phyloP scores from a whole-genome alignment of 2,888 invertebrate genomes.

The Eilema caniola region DNA sequence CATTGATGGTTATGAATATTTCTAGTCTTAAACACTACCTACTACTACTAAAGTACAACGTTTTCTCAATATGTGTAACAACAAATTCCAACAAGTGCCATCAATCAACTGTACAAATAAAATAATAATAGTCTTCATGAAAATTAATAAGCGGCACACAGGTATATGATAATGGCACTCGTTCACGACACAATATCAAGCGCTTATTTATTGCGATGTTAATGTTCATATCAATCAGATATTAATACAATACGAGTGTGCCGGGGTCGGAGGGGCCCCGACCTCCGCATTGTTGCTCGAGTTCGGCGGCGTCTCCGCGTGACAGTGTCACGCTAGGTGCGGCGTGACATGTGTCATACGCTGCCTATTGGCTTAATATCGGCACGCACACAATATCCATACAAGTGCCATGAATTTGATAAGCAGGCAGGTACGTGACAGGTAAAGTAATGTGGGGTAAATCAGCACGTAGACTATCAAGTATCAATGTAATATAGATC shows the following conservation, averaged over 20 bases:
- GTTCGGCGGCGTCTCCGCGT: background rate
- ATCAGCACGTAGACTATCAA: too few relatives aligned
- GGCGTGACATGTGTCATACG: slow-evolving; percentile 12
- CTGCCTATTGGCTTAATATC: background rate
- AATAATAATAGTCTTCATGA: background rate
- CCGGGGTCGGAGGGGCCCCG: background rate
- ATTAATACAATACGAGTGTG: background rate
- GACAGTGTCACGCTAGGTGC: slow-evolving; percentile 14
- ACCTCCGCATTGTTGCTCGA: background rate
- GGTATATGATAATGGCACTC: background rate
- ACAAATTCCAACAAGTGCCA: too few relatives aligned
- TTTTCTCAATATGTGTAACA: too few relatives aligned
- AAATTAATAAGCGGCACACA: background rate
- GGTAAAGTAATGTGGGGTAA: background rate
- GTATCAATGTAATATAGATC: too few relatives aligned
- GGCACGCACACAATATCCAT: slow-evolving; percentile 1
- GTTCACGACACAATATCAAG: background rate
- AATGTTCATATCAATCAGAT: slow-evolving; percentile 8
- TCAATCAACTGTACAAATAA: too few relatives aligned
- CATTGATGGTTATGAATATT: too few relatives aligned
- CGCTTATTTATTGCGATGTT: slow-evolving; percentile 8
- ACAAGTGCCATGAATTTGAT: slow-evolving; percentile 1
- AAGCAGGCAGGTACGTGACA: background rate
- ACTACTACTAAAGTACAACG: too few relatives aligned
- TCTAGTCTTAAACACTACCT: too few relatives aligned